phyloP scores from a whole-genome alignment of 1,140 invertebrate species.

The Matsumurasca onukii region DNA sequence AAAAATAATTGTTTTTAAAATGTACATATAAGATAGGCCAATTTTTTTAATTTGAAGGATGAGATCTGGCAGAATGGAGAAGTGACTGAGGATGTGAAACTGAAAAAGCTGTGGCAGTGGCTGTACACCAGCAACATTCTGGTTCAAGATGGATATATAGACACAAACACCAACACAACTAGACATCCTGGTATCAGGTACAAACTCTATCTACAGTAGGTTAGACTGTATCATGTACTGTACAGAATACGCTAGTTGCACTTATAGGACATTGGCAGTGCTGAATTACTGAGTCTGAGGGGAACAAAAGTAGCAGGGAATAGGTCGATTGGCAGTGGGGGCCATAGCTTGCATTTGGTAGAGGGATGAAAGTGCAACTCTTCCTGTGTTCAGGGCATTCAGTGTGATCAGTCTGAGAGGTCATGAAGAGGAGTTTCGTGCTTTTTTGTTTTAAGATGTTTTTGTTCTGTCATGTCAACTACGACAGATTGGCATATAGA shows the following conservation, averaged over 20 bases:
- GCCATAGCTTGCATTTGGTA: too few species aligned
- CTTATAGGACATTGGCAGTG: too few species aligned
- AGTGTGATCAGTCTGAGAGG: too few species aligned
- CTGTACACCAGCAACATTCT: constrained; percentile 68
- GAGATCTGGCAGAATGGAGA: constrained; percentile 66
- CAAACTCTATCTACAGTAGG: background rate
- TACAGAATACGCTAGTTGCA: too few species aligned
- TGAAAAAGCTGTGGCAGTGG: constrained; percentile 74
- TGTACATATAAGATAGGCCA: background rate
- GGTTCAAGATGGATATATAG: constrained; percentile 64
- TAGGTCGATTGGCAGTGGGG: too few species aligned
- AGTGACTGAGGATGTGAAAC: constrained; percentile 58
- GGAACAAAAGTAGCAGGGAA: too few species aligned
- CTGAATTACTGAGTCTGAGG: too few species aligned
- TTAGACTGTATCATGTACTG: background rate
- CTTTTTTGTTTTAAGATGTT: background rate
- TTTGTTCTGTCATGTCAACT: background rate
- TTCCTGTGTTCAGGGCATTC: too few species aligned
- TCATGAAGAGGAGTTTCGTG: background rate
- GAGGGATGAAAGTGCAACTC: too few species aligned
- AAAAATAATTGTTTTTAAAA: background rate
- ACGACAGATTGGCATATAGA: background rate
- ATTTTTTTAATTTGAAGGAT: constrained; percentile 51
- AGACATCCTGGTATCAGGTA: constrained; percentile 68
- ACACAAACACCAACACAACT: constrained; percentile 52